Conservation (phyloP, 2,797 vertebrate species). For the Premnoplex brunnescens region DNA sequence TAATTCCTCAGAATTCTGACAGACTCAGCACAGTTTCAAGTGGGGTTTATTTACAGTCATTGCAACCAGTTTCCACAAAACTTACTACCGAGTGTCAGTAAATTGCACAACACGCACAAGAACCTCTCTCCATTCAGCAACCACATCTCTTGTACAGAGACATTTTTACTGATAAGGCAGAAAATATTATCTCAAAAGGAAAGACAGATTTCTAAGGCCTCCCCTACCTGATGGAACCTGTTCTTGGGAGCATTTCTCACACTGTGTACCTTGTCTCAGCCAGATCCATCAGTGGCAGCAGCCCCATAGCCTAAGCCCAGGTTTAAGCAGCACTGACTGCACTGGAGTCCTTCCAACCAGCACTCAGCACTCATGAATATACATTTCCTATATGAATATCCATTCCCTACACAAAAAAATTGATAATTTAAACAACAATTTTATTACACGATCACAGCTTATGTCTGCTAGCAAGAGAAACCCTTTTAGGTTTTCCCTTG, state of each 20-base stretch:
- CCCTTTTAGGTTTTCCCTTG: not conserved
- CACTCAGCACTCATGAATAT: not conserved
- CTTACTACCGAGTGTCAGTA: slow-evolving; percentile 16
- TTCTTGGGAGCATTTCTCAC: not conserved
- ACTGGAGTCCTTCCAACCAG: not conserved
- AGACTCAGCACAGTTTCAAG: slow-evolving; percentile 3
- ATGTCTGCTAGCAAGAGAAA: not conserved
- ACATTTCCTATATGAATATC: not conserved
- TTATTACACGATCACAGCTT: not conserved
- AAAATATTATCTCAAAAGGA: not conserved
- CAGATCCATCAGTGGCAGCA: not conserved
- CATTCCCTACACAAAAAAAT: not conserved
- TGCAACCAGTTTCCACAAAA: slow-evolving; percentile 7
- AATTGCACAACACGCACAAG: not conserved
- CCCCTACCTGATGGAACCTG: not conserved
- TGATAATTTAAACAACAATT: not conserved
- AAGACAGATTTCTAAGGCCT: not conserved
- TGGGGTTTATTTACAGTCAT: slow-evolving; percentile 51
- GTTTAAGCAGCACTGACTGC: not conserved
- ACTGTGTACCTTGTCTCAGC: not conserved
- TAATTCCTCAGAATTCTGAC: slow-evolving; percentile 11
- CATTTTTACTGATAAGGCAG: not conserved
- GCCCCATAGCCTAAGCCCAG: not conserved
- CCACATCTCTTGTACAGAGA: not conserved
- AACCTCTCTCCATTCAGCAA: not conserved